Base-by-base conservation (phyloP, 2,797 vertebrate genomes). In the Mastacembelus armatus region DNA sequence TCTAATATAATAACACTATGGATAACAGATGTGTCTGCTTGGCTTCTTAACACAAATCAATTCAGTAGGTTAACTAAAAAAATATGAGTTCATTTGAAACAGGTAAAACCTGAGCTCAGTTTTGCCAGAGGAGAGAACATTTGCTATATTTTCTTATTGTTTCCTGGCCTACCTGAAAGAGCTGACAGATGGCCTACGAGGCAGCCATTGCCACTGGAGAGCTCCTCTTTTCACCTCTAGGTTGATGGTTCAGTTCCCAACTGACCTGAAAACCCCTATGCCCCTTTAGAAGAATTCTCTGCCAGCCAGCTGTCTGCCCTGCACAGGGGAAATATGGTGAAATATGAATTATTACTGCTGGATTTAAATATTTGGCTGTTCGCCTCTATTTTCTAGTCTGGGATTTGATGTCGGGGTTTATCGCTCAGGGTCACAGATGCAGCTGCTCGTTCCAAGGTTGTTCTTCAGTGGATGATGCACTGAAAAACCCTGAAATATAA, bases 211-310 rank as follows among this genome's bases (percentile, higher is more conserved):
- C 39, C 70, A 42, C 49, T 14, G 2, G 35, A 55, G 71, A 66
- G 56, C 22, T 74, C 52, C 35, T 69, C 57, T 16, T 44, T 71
- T 77, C 70, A 85, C 84, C 70, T 72, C 48, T 38, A 30, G 75
- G 80, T 78, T 71, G 75, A 77, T 3, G 80, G 85, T 78, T 89
- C 66, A 81, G 57, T 66, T 71, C 74, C 83, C 78, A 33, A 0
- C 42, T 11, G 77, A 68, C 44, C 40, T 27, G 8, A 59, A 49
- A 70, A 29, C 56, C 60, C 48, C 16, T 2, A 0, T 58, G 40
- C 51, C 55, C 43, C 57, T 54, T 61, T 32, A 43, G 50, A 58
- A 36, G 32, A 60, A 21, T 1, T 47, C 19, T 43, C 64, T 71
- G 69, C 74, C 70, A 74, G 59, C 78, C 78, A 82, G 83, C 80